phyloP scores from a whole-genome alignment of 2,888 invertebrate species.

The Drosophila meridiana region DNA sequence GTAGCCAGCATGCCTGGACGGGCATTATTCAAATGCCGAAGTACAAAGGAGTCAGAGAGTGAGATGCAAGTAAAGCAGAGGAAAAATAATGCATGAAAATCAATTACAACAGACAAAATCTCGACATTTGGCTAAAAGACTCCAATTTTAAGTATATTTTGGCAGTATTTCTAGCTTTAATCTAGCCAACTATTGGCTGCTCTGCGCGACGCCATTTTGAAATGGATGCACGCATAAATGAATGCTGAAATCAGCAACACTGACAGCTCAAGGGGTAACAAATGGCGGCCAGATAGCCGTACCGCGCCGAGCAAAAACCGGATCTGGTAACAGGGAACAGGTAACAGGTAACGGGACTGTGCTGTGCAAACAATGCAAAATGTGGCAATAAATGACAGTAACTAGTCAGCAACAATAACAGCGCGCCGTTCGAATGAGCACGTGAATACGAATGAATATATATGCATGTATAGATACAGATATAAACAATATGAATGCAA shows the following conservation, averaged over 20 bases:
- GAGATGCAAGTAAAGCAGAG: background rate
- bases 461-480: background rate
- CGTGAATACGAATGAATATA: slow-evolving; percentile 26
- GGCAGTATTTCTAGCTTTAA: background rate
- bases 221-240: slow-evolving; percentile 59
- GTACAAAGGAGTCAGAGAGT: background rate
- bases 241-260: slow-evolving; percentile 60
- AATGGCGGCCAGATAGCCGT: slow-evolving; percentile 47
- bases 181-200: slow-evolving; percentile 19
- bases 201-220: slow-evolving; percentile 23
- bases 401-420: slow-evolving; percentile 58
- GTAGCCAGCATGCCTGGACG: background rate
- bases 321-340: slow-evolving; percentile 1
- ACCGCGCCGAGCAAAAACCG: slow-evolving; percentile 10
- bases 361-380: slow-evolving; percentile 59
- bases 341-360: slow-evolving; percentile 1
- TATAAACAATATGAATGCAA: background rate
- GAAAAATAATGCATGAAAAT: slow-evolving; percentile 1
- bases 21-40: background rate
- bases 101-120: background rate
- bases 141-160: background rate
- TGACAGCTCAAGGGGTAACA: slow-evolving; percentile 48
- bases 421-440: slow-evolving; percentile 16
- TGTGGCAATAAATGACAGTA: slow-evolving; percentile 67
- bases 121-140: background rate